Conservation (phyloP, 2,888 invertebrate species). For the Hemaris fuciformis region DNA sequence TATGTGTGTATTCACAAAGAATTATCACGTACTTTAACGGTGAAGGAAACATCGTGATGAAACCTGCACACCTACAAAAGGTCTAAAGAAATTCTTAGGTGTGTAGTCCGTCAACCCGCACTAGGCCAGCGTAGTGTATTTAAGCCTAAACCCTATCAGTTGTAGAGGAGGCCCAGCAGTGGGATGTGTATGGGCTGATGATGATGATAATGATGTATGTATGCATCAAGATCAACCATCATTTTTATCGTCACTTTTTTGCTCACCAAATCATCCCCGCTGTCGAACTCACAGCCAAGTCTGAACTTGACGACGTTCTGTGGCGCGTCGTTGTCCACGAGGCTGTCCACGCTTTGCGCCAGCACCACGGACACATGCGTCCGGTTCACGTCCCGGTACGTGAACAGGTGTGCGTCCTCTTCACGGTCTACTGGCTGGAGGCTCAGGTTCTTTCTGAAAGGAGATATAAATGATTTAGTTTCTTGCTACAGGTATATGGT, state of each 20-base stretch:
- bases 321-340: slow-evolving; percentile 90
- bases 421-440: slow-evolving; percentile 87
- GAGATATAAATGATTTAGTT: background rate
- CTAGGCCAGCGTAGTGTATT: too few species aligned
- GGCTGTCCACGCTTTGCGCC: slow-evolving; percentile 88
- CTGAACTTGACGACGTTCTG: slow-evolving; percentile 92
- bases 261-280: slow-evolving; percentile 84
- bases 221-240: too few species aligned
- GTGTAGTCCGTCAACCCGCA: too few species aligned
- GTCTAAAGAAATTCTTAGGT: too few species aligned
- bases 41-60: too few species aligned
- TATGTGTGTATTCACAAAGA: too few species aligned
- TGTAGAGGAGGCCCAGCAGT: too few species aligned
- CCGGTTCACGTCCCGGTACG: slow-evolving; percentile 87
- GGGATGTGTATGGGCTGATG: too few species aligned
- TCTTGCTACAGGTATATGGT: background rate
- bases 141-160: too few species aligned
- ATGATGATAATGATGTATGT: too few species aligned
- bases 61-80: too few species aligned
- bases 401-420: slow-evolving; percentile 87
- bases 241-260: background rate
- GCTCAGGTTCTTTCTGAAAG: slow-evolving; percentile 82
- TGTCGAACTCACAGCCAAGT: slow-evolving; percentile 87
- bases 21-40: too few species aligned
- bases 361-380: slow-evolving; percentile 89